phyloP scores from a whole-genome alignment of 2,797 vertebrate genomes.

The Synanceia verrucosa region DNA sequence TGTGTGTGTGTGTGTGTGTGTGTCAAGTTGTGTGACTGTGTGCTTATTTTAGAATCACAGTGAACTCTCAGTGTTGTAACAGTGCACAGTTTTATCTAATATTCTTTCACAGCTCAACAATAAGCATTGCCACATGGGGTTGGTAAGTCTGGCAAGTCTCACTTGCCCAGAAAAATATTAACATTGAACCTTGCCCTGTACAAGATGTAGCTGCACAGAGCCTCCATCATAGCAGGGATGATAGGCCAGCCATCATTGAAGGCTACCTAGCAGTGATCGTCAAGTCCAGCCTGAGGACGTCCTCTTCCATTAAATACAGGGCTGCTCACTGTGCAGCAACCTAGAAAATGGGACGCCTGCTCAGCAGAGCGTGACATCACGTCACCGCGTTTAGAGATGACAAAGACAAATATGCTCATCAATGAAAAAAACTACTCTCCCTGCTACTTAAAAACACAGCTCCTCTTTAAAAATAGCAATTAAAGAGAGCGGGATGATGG shows the following conservation, averaged over 20 bases:
- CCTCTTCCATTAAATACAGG: constrained; percentile 41
- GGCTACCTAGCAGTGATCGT: not conserved
- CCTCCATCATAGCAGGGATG: constrained; percentile 2
- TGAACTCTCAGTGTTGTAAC: not conserved
- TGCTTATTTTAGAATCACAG: not conserved
- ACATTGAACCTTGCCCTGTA: not conserved
- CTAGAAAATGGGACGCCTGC: constrained; percentile 63
- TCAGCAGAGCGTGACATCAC: constrained; percentile 58
- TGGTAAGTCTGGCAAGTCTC: not conserved
- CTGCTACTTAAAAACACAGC: constrained; percentile 13
- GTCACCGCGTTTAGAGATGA: constrained; percentile 57
- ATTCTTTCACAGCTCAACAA: not conserved
- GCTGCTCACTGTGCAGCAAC: constrained; percentile 53
- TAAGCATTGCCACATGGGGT: not conserved
- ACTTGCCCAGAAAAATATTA: not conserved
- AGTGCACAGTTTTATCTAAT: not conserved
- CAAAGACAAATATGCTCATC: constrained; percentile 53
- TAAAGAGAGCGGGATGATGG: constrained; percentile 15
- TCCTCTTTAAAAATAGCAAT: constrained; percentile 27
- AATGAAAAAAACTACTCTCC: constrained; percentile 34
- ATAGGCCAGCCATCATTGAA: constrained; percentile 4
- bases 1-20: not conserved
- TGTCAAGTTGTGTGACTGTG: constrained; percentile 1
- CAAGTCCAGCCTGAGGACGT: constrained; percentile 28
- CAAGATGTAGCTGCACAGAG: not conserved